Percentiles rank a stretch among this genome's conserved stretches.
phyloP scores from a whole-genome alignment of 1,140 invertebrate species.

The Pseudomyrmex dendroicus region DNA sequence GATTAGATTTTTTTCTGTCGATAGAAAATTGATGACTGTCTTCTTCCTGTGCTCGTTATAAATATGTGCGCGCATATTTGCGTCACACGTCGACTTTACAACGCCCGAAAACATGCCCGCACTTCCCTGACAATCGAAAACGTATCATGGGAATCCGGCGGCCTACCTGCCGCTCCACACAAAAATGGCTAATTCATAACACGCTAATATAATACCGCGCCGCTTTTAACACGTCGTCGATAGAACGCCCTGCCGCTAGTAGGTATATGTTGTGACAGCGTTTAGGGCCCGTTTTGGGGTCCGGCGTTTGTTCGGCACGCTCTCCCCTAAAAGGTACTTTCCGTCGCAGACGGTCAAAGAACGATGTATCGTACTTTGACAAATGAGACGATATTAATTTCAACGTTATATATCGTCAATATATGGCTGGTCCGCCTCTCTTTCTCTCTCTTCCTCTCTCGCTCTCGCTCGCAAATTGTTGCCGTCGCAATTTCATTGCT shows the following conservation, averaged over 20 bases:
- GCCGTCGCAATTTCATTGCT: conserved; percentile 46
- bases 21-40: not conserved
- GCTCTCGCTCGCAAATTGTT: conserved; percentile 29
- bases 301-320: conserved; percentile 65
- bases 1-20: not conserved
- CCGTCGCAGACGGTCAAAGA: conserved; percentile 51
- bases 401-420: conserved; percentile 57
- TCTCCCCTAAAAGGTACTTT: conserved; percentile 43
- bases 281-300: conserved; percentile 75
- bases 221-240: conserved; percentile 64
- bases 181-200: conserved; percentile 75
- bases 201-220: conserved; percentile 70
- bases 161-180: conserved; percentile 57
- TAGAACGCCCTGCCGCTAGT: conserved; percentile 49
- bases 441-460: not conserved
- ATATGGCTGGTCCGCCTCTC: conserved; percentile 32
- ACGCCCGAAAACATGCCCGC: conserved; percentile 37
- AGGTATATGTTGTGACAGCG: conserved; percentile 77
- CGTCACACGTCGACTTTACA: not conserved
- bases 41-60: not conserved
- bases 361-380: conserved; percentile 67
- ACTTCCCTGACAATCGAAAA: conserved; percentile 34
- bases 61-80: not conserved
- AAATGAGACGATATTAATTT: conserved; percentile 77
- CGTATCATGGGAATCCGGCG: conserved; percentile 37